A percentile compares a stretch with the other conserved stretches of the same genome.
Evolutionary conservation across 35 echinoderm and acorn worm genomes (phyloP).

Genomic region (Lytechinus pictus): DNA sequence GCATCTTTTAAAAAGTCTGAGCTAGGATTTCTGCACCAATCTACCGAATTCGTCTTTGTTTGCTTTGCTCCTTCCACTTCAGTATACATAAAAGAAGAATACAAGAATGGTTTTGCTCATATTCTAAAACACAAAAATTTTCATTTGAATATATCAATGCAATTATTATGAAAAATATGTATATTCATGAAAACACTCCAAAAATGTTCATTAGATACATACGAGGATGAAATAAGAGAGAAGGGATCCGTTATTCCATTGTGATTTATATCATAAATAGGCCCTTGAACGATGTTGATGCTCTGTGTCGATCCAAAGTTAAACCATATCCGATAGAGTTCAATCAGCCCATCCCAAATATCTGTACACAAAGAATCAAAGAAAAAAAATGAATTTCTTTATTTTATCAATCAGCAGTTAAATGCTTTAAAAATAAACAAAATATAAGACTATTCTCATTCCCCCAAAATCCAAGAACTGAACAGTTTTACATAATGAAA

Average conservation of each 20-base stretch:
- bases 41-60: too few relatives aligned
- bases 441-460: too few relatives aligned
- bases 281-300: conserved; percentile 37
- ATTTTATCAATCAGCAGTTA: not conserved
- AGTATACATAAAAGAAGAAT: too few relatives aligned
- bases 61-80: too few relatives aligned
- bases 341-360: not conserved
- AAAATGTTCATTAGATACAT: not conserved
- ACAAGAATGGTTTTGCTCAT: too few relatives aligned
- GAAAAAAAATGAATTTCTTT: not conserved
- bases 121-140: too few relatives aligned
- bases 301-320: not conserved
- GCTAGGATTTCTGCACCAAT: too few relatives aligned
- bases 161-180: too few relatives aligned
- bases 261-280: conserved; percentile 22
- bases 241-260: not conserved
- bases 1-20: too few relatives aligned
- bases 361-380: not conserved
- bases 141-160: too few relatives aligned
- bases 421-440: not conserved
- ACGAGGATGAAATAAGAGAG: not conserved
- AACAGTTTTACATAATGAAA: too few relatives aligned
- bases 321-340: not conserved
- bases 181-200: not conserved
- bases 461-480: too few relatives aligned